Conservation (phyloP, 2,113 vertebrate species). For the Datnioides undecimradiatus region DNA sequence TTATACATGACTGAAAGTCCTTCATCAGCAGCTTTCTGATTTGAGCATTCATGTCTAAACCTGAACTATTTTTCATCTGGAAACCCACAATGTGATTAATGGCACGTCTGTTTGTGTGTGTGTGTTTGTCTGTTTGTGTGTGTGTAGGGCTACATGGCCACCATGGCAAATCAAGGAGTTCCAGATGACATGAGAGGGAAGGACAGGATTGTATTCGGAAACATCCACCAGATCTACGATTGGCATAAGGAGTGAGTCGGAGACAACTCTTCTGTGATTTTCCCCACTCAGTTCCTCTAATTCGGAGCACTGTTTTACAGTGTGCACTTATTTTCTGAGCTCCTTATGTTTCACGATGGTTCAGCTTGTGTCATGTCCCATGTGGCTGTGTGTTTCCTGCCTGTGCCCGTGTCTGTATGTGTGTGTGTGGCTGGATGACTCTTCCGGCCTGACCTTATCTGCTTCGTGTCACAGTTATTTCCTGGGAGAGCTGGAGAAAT, state of each 20-base stretch:
- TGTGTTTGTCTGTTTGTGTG: constrained; percentile 5
- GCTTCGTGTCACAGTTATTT: constrained; percentile 85
- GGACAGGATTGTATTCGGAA: constrained; percentile 93
- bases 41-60: background rate
- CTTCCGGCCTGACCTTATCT: constrained; percentile 36
- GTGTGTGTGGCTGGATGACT: constrained; percentile 5
- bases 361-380: constrained; percentile 12
- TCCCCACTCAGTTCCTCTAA: background rate
- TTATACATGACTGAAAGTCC: background rate
- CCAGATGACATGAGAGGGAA: constrained; percentile 91
- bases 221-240: constrained; percentile 93
- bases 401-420: constrained; percentile 19
- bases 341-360: constrained; percentile 9
- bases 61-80: background rate
- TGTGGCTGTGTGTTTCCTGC: constrained; percentile 35
- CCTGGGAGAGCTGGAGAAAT: constrained; percentile 89
- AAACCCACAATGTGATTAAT: background rate
- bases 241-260: constrained; percentile 92
- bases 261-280: background rate
- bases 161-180: constrained; percentile 87
- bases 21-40: constrained; percentile 3
- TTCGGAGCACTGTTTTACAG: background rate
- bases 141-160: constrained; percentile 89
- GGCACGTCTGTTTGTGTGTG: constrained; percentile 24
- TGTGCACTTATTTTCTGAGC: constrained; percentile 4